A percentile compares a stretch with the other conserved stretches of the same genome.
These are phyloP conservation scores for Montipora cactus DNA, from an alignment of 64 coral and sea anemone genomes.

Conservation along the genomic window DNA sequence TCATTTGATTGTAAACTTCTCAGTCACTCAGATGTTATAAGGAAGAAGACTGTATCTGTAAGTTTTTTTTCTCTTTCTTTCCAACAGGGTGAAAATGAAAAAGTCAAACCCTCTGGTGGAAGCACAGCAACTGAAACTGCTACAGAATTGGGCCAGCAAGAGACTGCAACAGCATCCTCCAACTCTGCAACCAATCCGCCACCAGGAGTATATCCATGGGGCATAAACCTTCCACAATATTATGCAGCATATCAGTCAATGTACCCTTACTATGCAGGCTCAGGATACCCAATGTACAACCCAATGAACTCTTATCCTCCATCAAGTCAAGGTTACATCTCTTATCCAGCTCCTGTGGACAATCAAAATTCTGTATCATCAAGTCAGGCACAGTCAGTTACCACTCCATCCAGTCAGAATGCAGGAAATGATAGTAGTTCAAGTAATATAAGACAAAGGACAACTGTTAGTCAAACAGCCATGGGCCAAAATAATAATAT, in stretches of 20 bases:
- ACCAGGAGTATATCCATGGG: neutral
- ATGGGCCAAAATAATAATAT: neutral
- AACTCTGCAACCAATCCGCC: neutral
- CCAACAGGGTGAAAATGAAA: constrained; percentile 41
- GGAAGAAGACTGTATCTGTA: no score
- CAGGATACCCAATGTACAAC: constrained; percentile 48
- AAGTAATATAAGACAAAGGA: constrained; percentile 44
- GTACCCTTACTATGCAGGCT: constrained; percentile 37
- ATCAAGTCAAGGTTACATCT: neutral
- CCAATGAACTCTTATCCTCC: neutral
- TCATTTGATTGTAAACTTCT: no score
- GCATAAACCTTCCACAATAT: constrained; percentile 1
- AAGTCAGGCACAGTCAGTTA: neutral
- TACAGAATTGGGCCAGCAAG: constrained; percentile 6
- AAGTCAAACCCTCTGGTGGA: neutral
- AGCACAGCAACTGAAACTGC: constrained; percentile 19
- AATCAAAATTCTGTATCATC: neutral
- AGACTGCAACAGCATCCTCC: neutral
- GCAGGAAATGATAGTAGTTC: neutral
- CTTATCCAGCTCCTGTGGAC: neutral
- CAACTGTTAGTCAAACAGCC: constrained; percentile 4
- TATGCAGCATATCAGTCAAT: constrained; percentile 22
- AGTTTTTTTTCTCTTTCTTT: neutral
- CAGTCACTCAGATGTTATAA: no score
- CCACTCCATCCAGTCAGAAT: constrained; percentile 48